phyloP scores from a whole-genome alignment of 1,140 invertebrate species.

The Camponotus vicinus region DNA sequence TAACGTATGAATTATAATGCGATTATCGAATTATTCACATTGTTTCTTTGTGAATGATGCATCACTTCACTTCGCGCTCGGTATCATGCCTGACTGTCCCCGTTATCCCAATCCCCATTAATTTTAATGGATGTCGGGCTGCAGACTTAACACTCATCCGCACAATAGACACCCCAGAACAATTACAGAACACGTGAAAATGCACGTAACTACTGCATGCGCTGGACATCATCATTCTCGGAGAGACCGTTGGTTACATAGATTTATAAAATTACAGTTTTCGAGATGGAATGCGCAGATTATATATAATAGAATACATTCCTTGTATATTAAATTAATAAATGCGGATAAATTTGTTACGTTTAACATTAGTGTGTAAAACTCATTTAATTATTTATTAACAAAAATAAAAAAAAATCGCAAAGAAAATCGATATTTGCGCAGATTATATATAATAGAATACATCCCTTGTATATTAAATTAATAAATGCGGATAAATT shows the following conservation, averaged over 20 bases:
- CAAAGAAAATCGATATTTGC: too few relatives aligned
- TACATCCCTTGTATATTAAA: not conserved
- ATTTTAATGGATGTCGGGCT: constrained; percentile 79
- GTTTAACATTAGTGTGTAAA: too few relatives aligned
- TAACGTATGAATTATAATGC: constrained; percentile 36
- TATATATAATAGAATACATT: not conserved
- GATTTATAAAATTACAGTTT: constrained; percentile 25
- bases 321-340: not conserved
- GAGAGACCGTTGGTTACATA: constrained; percentile 16
- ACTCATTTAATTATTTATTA: not conserved
- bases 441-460: not conserved
- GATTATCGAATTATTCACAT: constrained; percentile 40
- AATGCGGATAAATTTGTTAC: not conserved
- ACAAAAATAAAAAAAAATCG: not conserved
- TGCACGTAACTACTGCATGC: constrained; percentile 58
- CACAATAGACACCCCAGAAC: constrained; percentile 70
- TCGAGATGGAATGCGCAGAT: not conserved
- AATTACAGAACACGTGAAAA: constrained; percentile 71
- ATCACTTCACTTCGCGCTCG: constrained; percentile 67
- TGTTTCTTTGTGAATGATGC: constrained; percentile 58
- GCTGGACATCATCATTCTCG: not conserved
- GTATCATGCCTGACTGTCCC: constrained; percentile 73
- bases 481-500: not conserved
- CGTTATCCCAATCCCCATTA: constrained; percentile 79
- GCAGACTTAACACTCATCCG: constrained; percentile 75